Conservation (phyloP, 2,113 vertebrate species). For the Elgaria multicarinata region DNA sequence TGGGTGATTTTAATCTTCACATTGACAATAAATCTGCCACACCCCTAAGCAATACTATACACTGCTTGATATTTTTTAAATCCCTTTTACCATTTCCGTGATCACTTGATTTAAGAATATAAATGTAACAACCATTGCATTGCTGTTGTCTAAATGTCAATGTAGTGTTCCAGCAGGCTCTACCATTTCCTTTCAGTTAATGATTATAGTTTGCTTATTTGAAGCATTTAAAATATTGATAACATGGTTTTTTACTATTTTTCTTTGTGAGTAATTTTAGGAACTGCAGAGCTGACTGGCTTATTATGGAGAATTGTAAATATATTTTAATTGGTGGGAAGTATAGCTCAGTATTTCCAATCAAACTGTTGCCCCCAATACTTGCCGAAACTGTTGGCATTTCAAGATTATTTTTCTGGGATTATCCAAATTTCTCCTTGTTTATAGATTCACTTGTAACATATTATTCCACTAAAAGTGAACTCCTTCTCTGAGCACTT, state of each 20-base stretch:
- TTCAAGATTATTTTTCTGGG: background rate
- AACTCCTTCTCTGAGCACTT: background rate
- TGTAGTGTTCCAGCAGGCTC: constrained; percentile 42
- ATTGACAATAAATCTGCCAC: constrained; percentile 62
- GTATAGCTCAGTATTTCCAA: background rate
- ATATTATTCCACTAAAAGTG: background rate
- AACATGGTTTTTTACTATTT: background rate
- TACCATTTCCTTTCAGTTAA: background rate
- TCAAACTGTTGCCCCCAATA: no score
- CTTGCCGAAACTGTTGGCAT: background rate
- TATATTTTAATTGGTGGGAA: background rate
- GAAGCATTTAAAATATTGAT: constrained; percentile 3
- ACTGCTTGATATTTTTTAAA: constrained; percentile 62
- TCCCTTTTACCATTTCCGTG: constrained; percentile 51
- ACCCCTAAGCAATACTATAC: constrained; percentile 39
- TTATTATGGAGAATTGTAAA: background rate
- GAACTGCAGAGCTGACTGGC: background rate
- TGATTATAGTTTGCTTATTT: background rate
- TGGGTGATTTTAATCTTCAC: constrained; percentile 66
- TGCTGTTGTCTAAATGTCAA: constrained; percentile 37
- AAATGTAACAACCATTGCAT: constrained; percentile 40
- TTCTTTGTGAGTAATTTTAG: background rate
- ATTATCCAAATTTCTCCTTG: background rate
- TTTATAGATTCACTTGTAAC: background rate
- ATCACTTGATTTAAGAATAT: constrained; percentile 45